Percentiles rank a stretch among this genome's conserved stretches.
These are phyloP conservation scores for Sphyrna mokarran DNA, from an alignment of 2,113 vertebrate genomes.

Conservation along the genomic window DNA sequence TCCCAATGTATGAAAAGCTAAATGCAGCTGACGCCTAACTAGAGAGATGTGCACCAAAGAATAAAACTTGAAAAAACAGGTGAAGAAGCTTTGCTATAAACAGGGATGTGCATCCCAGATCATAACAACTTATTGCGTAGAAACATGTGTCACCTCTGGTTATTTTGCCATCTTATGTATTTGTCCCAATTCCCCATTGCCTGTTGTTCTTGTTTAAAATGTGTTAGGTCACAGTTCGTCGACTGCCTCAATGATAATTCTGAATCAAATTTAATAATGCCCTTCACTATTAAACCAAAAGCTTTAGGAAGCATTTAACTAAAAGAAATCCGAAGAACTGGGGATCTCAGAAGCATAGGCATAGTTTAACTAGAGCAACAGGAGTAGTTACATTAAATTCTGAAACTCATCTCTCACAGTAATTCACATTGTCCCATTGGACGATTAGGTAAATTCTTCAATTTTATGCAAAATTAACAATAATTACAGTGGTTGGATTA, in stretches of 20 bases:
- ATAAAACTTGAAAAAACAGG: no score
- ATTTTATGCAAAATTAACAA: conserved; percentile 1
- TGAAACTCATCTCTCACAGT: background rate
- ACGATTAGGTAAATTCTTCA: background rate
- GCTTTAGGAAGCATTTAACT: background rate
- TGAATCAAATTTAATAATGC: background rate
- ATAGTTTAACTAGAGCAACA: background rate
- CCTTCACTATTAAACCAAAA: background rate
- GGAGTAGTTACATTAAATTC: background rate
- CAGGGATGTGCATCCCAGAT: background rate
- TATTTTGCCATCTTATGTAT: background rate
- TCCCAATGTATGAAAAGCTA: no score
- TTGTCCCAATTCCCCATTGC: background rate
- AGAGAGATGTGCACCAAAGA: no score
- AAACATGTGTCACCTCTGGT: background rate
- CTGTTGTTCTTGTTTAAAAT: background rate
- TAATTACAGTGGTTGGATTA: conserved; percentile 30
- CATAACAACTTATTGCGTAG: background rate
- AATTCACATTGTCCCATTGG: background rate
- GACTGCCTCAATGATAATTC: background rate
- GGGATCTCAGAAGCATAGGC: background rate
- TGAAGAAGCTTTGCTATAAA: no score
- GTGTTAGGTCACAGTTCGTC: background rate
- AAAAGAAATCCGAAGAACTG: background rate
- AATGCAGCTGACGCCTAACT: no score